These are phyloP conservation scores for Ephestia elutella DNA, from an alignment of 1,140 invertebrate species.

Conservation along the genomic window DNA sequence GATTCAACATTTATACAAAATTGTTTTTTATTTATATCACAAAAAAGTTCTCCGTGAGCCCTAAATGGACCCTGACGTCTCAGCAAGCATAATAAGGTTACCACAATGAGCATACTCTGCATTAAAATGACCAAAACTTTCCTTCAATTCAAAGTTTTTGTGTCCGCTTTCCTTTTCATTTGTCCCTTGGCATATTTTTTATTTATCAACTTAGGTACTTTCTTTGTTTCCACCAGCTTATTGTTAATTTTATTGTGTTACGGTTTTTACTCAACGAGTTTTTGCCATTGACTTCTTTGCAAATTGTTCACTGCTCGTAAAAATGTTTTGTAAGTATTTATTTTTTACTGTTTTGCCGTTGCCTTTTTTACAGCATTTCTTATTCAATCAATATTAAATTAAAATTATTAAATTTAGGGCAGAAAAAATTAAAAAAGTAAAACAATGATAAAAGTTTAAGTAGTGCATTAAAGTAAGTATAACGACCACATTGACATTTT, in stretches of 20 bases:
- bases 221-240: slow-evolving; percentile 33
- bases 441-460: too few species aligned
- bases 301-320: slow-evolving; percentile 35
- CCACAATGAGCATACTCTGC: slow-evolving; percentile 13
- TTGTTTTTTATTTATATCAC: not conserved
- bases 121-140: slow-evolving; percentile 28
- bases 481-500: too few species aligned
- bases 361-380: too few species aligned
- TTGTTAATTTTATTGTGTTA: slow-evolving; percentile 46
- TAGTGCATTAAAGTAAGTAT: too few species aligned
- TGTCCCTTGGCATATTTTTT: slow-evolving; percentile 42
- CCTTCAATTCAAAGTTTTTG: slow-evolving; percentile 23
- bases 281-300: slow-evolving; percentile 28
- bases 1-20: not conserved
- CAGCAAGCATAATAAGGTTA: not conserved
- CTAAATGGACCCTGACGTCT: not conserved
- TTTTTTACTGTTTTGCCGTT: not conserved
- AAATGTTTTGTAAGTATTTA: slow-evolving; percentile 15
- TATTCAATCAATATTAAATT: too few species aligned
- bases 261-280: slow-evolving; percentile 31
- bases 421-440: too few species aligned
- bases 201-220: slow-evolving; percentile 37
- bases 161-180: slow-evolving; percentile 26
- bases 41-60: not conserved
- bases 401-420: too few species aligned